Evolutionary conservation across 2,113 vertebrate species (phyloP), one percentile per base, ranked within the genome.

Genomic region (Chaetodon trifascialis): DNA sequence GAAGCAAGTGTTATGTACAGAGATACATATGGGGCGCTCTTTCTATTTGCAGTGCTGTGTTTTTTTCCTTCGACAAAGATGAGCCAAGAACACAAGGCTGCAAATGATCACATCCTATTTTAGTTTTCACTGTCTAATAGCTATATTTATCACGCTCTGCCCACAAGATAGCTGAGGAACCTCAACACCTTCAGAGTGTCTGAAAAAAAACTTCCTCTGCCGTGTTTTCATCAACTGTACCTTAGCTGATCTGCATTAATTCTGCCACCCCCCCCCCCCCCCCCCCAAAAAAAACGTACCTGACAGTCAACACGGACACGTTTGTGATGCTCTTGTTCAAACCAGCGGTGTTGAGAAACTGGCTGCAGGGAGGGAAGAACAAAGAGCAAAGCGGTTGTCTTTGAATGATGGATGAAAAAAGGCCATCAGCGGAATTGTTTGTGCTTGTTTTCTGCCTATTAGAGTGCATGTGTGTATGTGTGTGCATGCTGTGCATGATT

Each of bases 21-120:
- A 76, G 76, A 87, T 74, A n/a, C 75, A 69, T 62, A 63, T 62
- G 42, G 66, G 74, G 42, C 52, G 46, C 54, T 73, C 5, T 66
- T 76, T 87, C 83, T 89, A 58, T 89, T 89, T 89, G 23, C 52
- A 65, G 79, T 66, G 47, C 30, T 59, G 0, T n/a, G 44, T 47
- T 65, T 69, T 54, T 78, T 34, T 71, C 49, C 25, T 83, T 49
- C 44, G 34, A 73, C 76, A 56, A 76, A 87, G 25, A 75, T 63
- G 71, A 89, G 83, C 85, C 84, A 89, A 88, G 86, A 89, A 89
- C 76, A 82, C 60, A 55, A 64, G 58, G 75, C 86, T 81, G 79
- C 76, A 86, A 84, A 84, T 69, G 80, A 76, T 58, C 23, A 55
- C 70, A 51, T 86, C 79, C 77, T 91, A 77, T 81, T 91, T 90